Evolutionary conservation across 2,113 vertebrate species (phyloP).

Genomic region (Pygoscelis antarcticus): DNA sequence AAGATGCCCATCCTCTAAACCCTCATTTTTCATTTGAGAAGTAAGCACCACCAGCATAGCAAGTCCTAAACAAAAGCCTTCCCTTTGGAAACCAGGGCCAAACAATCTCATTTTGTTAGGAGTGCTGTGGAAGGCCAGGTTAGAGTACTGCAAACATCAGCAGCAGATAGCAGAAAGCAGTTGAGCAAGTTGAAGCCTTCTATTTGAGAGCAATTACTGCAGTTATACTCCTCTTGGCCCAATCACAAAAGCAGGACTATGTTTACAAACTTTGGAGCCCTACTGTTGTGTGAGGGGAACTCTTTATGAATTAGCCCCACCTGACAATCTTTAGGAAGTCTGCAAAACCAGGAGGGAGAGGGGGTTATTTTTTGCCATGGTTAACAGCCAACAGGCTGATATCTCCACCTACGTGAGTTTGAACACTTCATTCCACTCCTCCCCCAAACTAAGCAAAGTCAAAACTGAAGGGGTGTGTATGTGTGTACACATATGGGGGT

Average conservation of each 20-base stretch:
- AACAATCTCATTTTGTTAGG: neutral
- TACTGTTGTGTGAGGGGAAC: neutral
- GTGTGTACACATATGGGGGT: neutral
- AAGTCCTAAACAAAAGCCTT: neutral
- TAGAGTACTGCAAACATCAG: neutral
- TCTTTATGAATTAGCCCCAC: neutral
- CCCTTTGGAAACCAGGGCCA: neutral
- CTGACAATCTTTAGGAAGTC: constrained; percentile 19
- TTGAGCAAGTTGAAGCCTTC: neutral
- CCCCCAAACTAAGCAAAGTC: neutral
- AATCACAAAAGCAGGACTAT: neutral
- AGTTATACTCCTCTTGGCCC: neutral
- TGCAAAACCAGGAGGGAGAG: neutral
- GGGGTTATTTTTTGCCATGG: neutral
- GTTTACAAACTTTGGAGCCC: constrained; percentile 2
- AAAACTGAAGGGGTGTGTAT: neutral
- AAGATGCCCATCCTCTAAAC: neutral
- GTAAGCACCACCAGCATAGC: neutral
- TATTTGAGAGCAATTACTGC: neutral
- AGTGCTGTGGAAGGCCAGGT: neutral
- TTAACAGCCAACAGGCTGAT: neutral
- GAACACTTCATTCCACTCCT: constrained; percentile 10
- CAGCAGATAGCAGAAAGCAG: neutral
- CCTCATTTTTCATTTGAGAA: neutral
- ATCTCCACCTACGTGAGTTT: neutral